Percentiles rank a stretch among this genome's conserved stretches.
Evolutionary conservation across 2,113 vertebrate genomes (phyloP).

Genomic region (Trochalopteron elliotii): DNA sequence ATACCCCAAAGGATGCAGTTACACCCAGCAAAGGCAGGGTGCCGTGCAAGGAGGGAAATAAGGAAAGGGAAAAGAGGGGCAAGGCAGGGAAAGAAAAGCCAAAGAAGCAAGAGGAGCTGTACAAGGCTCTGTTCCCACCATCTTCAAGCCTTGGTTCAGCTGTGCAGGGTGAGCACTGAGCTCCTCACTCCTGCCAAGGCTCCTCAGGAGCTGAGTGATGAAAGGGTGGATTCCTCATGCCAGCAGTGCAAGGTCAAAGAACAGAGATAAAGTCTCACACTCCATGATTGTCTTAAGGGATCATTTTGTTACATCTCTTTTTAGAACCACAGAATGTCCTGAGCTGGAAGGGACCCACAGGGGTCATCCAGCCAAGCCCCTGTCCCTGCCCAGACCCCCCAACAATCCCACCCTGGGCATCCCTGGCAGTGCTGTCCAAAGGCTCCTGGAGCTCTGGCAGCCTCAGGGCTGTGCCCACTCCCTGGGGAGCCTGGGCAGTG

Average conservation of each 20-base stretch:
- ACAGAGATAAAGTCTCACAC: neutral
- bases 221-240: neutral
- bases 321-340: neutral
- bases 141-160: neutral
- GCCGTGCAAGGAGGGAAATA: neutral
- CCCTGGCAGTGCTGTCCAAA: neutral
- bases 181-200: neutral
- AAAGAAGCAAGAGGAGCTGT: neutral
- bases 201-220: neutral
- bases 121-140: neutral
- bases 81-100: neutral
- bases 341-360: accelerated
- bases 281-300: neutral
- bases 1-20: neutral
- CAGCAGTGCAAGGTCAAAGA: neutral
- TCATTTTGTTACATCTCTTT: neutral
- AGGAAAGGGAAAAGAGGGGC: neutral
- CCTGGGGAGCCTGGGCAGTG: neutral
- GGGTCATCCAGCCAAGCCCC: accelerated
- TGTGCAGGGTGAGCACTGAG: neutral
- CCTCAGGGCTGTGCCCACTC: neutral
- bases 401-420: neutral
- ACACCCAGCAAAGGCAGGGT: neutral
- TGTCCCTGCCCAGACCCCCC: neutral
- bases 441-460: neutral